Base-by-base conservation (phyloP, 2,113 vertebrate species). In the Urocitellus parryii region DNA sequence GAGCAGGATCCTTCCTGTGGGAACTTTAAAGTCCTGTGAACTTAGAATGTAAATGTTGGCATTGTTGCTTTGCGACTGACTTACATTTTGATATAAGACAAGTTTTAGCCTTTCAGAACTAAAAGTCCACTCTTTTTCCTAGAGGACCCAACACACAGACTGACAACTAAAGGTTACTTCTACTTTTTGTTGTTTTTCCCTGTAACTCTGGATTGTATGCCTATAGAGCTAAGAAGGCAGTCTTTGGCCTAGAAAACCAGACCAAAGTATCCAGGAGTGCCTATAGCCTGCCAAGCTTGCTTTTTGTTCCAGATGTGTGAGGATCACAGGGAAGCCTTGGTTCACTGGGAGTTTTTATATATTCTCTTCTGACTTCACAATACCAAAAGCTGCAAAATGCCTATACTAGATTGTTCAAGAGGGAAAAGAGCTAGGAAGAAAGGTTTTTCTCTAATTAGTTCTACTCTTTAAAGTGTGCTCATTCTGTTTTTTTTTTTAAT, bases 51-150 rank as follows among this genome's bases (percentile, higher is more conserved):
- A 83, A 88, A 87, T 68, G 80, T 65, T 86, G 42, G 45, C 78
- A 82, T 97, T 90, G 34, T n/a, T 96, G 22, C 48, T 93, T 94
- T 97, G 85, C 68, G 63, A n/a, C 80, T 96, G 53, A 48, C 88
- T 96, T 97, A 84, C 27, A 24, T 89, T 95, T 96, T 86, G 42
- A 96, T 92, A 58, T 29, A 94, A 95, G 81, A 68, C 81, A 92
- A 91, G 72, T 94, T 93, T 90, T 91, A 96, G 25, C 80, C 16
- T 93, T 91, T 39, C 65, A 92, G 45, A 39, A 85, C 42, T 82
- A 73, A 93, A 85, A 87, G 18, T 84, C 56, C 90, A 0, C 53
- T 93, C 58, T 88, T 22, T 90, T 90, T 95, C 51, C 73, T 94
- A 8, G 27, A 65, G 37, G 39, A 42, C 53, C 80, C 73, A 94